Conservation (phyloP, 2,113 vertebrate genomes). For the Phaethon lepturus region DNA sequence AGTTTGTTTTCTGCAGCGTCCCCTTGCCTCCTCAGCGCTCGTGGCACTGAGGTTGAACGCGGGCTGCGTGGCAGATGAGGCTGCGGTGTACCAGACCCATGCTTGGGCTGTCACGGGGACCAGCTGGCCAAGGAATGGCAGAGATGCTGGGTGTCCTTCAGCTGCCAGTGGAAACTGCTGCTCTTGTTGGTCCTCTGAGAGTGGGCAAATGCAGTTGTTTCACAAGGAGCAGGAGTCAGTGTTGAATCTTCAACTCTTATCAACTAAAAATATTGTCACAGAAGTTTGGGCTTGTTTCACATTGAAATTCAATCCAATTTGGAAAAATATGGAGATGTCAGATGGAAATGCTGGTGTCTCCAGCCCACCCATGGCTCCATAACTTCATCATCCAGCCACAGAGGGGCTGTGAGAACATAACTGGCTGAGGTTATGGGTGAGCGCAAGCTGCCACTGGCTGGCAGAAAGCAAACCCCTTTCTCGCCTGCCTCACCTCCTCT, state of each 20-base stretch:
- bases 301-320: not conserved
- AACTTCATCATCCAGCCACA: not conserved
- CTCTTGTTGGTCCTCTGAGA: not conserved
- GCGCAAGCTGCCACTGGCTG: not conserved
- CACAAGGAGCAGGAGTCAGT: not conserved
- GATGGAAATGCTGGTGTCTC: not conserved
- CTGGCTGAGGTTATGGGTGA: not conserved
- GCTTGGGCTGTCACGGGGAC: accelerated
- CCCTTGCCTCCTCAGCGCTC: not conserved
- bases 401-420: not conserved
- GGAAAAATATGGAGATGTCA: not conserved
- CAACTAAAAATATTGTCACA: not conserved
- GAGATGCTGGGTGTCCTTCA: not conserved
- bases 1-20: not conserved
- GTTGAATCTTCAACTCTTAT: not conserved
- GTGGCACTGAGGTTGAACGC: accelerated
- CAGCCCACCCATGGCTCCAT: not conserved
- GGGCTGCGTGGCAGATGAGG: not conserved
- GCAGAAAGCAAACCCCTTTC: not conserved
- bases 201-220: accelerated
- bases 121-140: not conserved
- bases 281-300: not conserved
- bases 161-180: not conserved
- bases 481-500: not conserved
- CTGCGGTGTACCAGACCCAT: not conserved